Conservation (phyloP, 2,888 invertebrate species). For the Dicyrtoma fusca region DNA sequence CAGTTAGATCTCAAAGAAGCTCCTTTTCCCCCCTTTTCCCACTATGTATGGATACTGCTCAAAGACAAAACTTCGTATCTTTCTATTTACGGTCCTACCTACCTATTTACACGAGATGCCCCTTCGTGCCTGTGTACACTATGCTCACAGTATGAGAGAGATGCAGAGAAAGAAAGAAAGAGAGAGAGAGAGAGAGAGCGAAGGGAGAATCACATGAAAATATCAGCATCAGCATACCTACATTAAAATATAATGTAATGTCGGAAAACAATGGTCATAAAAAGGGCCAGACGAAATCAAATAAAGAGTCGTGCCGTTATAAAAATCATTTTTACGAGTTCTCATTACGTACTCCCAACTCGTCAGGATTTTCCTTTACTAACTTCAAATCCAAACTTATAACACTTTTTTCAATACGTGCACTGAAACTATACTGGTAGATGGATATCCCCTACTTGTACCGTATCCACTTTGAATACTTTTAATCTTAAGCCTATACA, state of each 20-base stretch:
- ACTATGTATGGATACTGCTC: too few species aligned
- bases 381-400: too few species aligned
- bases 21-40: neutral
- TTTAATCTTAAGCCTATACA: too few species aligned
- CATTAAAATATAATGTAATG: neutral
- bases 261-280: slow-evolving; percentile 54
- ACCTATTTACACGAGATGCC: too few species aligned
- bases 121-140: too few species aligned
- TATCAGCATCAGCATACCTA: neutral
- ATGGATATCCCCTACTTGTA: too few species aligned
- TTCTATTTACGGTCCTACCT: too few species aligned
- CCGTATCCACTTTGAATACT: too few species aligned
- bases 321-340: slow-evolving; percentile 55
- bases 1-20: neutral
- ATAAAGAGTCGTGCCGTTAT: slow-evolving; percentile 52
- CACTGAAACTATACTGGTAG: too few species aligned
- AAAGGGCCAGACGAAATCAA: slow-evolving; percentile 54
- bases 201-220: neutral
- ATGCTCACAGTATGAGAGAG: neutral
- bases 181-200: neutral
- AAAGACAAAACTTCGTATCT: too few species aligned
- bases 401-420: too few species aligned
- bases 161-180: neutral
- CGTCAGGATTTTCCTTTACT: neutral
- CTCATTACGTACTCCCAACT: slow-evolving; percentile 46